Conservation (phyloP, 2,888 invertebrate genomes). For the Phasia obesa region DNA sequence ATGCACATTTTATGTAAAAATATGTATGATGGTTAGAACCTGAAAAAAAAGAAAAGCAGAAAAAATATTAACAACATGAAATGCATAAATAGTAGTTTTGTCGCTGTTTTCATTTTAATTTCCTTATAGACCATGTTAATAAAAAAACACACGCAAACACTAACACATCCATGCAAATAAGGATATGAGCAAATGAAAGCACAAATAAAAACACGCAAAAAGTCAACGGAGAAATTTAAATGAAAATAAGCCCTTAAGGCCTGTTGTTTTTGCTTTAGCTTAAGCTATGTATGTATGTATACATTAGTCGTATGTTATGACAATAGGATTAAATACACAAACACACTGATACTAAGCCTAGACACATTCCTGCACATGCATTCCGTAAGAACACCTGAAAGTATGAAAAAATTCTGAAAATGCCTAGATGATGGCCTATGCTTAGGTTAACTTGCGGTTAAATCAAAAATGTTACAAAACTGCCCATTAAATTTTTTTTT, state of each 20-base stretch:
- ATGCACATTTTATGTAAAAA: background rate
- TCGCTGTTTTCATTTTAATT: constrained; percentile 49
- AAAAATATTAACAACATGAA: constrained; percentile 41
- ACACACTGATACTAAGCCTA: background rate
- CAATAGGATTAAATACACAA: constrained; percentile 19
- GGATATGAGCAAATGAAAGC: constrained; percentile 6
- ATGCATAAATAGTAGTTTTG: constrained; percentile 50
- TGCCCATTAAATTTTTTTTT: constrained; percentile 59
- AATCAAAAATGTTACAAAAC: constrained; percentile 66
- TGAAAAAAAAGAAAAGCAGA: background rate
- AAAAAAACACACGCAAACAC: background rate
- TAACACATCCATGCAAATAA: background rate
- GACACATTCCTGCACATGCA: background rate
- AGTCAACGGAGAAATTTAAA: constrained; percentile 4
- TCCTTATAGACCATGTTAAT: constrained; percentile 38
- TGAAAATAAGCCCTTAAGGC: constrained; percentile 7
- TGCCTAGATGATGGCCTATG: constrained; percentile 45
- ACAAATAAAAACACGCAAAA: constrained; percentile 25
- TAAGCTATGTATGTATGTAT: too few species aligned
- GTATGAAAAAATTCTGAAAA: too few species aligned
- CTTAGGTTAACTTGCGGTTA: constrained; percentile 62
- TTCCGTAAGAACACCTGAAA: constrained; percentile 26
- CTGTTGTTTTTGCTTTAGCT: background rate
- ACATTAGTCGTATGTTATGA: constrained; percentile 3
- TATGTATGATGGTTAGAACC: background rate